A percentile compares a stretch with the other conserved stretches of the same genome.
Evolutionary conservation across 2,888 invertebrate species (phyloP).

Genomic region (Drosophila sordidula): DNA sequence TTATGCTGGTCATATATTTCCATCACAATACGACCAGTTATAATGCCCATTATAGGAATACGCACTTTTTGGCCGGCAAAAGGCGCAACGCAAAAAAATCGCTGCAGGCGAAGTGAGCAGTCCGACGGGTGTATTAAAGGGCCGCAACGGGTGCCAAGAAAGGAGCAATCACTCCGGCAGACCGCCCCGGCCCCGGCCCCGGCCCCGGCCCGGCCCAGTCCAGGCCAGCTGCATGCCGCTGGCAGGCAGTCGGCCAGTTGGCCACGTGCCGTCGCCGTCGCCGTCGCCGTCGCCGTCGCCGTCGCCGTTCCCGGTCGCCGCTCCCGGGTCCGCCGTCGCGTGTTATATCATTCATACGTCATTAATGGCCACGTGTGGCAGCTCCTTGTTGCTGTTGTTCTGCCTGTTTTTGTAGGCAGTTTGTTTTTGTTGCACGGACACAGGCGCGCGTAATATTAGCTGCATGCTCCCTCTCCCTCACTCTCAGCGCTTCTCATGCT

Average conservation of each 20-base stretch:
- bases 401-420: constrained; percentile 70
- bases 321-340: constrained; percentile 74
- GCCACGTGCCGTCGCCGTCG: constrained; percentile 66
- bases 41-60: constrained; percentile 63
- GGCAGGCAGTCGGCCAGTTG: constrained; percentile 55
- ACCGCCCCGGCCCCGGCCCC: no score
- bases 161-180: constrained; percentile 59
- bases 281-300: constrained; percentile 10
- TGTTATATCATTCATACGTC: constrained; percentile 86
- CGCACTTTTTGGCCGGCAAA: constrained; percentile 45
- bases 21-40: neutral
- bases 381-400: constrained; percentile 5
- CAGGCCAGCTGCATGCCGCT: neutral
- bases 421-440: constrained; percentile 68
- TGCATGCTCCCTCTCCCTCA: constrained; percentile 22
- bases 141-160: constrained; percentile 43
- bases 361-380: constrained; percentile 85
- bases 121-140: constrained; percentile 53
- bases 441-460: constrained; percentile 70
- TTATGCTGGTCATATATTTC: neutral
- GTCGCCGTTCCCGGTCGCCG: constrained; percentile 8
- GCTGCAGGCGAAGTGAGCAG: constrained; percentile 71
- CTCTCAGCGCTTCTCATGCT: neutral
- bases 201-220: no score
- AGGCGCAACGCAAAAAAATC: constrained; percentile 36